Evolutionary conservation across 2,113 vertebrate genomes (phyloP), one percentile per base, ranked within the genome.

Genomic region (Trochalopteron elliotii): DNA sequence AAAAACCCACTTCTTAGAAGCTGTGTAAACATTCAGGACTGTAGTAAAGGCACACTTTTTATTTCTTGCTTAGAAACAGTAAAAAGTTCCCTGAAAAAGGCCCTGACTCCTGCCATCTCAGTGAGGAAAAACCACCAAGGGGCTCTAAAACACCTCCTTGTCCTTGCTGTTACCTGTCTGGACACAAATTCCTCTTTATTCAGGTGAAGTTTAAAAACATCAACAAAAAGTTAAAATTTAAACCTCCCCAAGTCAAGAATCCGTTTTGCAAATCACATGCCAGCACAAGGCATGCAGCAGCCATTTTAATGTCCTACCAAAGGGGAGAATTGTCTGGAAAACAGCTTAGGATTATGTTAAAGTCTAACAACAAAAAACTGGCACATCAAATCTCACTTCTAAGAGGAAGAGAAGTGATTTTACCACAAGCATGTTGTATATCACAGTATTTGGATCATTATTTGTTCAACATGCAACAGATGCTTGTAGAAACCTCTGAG

Each of bases 191-290:
- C 60, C 37, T 42, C 21, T 81, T 91, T 81, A 87, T 68, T 91
- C 68, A 91, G 47, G 10, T 60, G 33, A 76, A 64, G 24, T 70
- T 84, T 84, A 61, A 91, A 74, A 88, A 44, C 31, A 77, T 55
- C 63, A 88, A 45, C 23, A 65, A 19, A 35, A 89, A 89, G 70
- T 89, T 91, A 69, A 87, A 89, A 87, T 65, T 30, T 79, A 85
- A 96, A 57, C 78, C 35, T 89, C 56, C 13, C 20, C 23, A 69
- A 71, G 47, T 28, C 61, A 76, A 60, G 37, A 69, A 82, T n/a
- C 50, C 82, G 25, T 57, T 94, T n/a, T 90, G 59, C 39, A 83
- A 80, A 79, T 45, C 77, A 76, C 45, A 35, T 9, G 45, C 63
- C 86, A 88, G 42, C 55, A 56, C 31, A 27, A 44, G 35, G 44